Base-by-base conservation (phyloP, 2,888 invertebrate genomes). In the Acanthococcus lagerstroemiae region DNA sequence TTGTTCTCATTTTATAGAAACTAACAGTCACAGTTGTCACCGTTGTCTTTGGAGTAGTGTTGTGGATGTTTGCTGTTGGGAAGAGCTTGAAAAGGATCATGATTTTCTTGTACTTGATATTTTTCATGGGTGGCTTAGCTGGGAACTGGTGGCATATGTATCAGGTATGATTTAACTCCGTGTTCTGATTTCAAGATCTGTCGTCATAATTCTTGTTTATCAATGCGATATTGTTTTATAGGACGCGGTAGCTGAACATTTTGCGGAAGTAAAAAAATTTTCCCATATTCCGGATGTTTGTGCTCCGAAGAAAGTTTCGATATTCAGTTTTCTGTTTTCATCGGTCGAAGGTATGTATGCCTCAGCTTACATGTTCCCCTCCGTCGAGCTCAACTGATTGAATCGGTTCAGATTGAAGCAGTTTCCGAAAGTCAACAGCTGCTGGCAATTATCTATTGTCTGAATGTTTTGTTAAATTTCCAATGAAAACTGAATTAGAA, bases 41-140 rank as follows among this genome's bases (percentile, higher is more conserved):
- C 15, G 26, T 30, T n/a, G 30, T 52, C 2, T 26, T 26, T 37
- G 7, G 19, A 19, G 61, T 61, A 1, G 37, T 30, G 17, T 19
- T 61, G 17, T 61, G 61, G 61, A 61, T 61, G 61, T 52, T 52
- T n/a, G 61, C 61, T 5, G 52, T 61, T 37, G 61, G 61, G 0
- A 27, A 50, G 21, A 50, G 50, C 22, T n/a, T 52, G 48, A 61
- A 54, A 22, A 61, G 22, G 37, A 61, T 61, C 9, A 52, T 52
- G 50, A 26, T 61, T 1, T 61, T 61, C 24, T 52, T 61, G 44
- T 61, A 61, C 30, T 52, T 61, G 24, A 27, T 61, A 0, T 61
- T 50, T 37, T 61, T 61, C 9, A 17, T 61, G 30, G 37, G 61
- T 9, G 61, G 61, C 15, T 52, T 61, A n/a, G 54, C 50, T 4